A percentile compares a stretch with the other conserved stretches of the same genome.
These are phyloP conservation scores for Elephas maximus DNA, from an alignment of 2,113 vertebrate species.

Conservation along the genomic window DNA sequence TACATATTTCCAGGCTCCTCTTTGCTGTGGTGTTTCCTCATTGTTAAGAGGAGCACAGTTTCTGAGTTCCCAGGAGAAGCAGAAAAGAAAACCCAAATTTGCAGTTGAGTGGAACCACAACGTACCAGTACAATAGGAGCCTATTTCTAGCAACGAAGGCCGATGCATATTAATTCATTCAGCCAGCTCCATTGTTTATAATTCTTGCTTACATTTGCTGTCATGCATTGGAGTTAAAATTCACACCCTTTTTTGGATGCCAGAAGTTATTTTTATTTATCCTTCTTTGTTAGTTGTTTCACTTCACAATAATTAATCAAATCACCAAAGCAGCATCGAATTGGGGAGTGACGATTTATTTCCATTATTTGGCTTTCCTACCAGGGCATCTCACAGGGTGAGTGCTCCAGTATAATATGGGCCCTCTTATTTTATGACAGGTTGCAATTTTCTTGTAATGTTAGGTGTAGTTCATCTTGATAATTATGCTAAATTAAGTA, in stretches of 20 bases:
- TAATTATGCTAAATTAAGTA: constrained; percentile 91
- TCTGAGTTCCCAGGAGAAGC: constrained; percentile 64
- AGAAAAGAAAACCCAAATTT: constrained; percentile 78
- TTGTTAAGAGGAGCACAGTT: constrained; percentile 27
- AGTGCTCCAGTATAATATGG: constrained; percentile 85
- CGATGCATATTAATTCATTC: constrained; percentile 85
- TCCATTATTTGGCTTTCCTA: constrained; percentile 87
- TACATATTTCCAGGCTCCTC: background rate
- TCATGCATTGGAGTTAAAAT: constrained; percentile 87
- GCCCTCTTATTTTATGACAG: constrained; percentile 89
- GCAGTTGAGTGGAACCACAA: constrained; percentile 81
- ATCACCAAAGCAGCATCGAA: constrained; percentile 84
- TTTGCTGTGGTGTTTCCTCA: background rate
- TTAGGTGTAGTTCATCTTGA: constrained; percentile 89
- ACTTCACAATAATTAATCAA: constrained; percentile 90
- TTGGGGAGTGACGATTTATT: constrained; percentile 84
- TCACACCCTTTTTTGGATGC: constrained; percentile 85
- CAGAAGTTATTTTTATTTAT: constrained; percentile 89
- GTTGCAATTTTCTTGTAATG: constrained; percentile 92
- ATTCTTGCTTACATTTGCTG: constrained; percentile 89
- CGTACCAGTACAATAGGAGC: constrained; percentile 80
- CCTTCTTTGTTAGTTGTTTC: constrained; percentile 88
- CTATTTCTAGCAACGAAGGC: constrained; percentile 86
- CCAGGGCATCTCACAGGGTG: constrained; percentile 80
- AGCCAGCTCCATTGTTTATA: constrained; percentile 84